Evolutionary conservation across 2,797 vertebrate genomes (phyloP), one percentile per base, ranked within the genome.

Genomic region (Miichthys miiuy): DNA sequence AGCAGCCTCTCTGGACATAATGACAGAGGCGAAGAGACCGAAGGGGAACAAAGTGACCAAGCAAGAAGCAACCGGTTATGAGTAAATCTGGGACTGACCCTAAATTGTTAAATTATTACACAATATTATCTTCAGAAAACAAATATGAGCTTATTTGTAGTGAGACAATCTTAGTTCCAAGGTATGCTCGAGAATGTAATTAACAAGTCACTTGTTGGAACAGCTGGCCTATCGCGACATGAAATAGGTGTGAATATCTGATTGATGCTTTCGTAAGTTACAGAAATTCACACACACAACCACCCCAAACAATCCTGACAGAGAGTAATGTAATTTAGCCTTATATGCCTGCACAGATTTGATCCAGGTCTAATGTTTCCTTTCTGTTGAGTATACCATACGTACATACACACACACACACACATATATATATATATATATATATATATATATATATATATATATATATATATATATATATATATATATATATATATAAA

Each of bases 321-420:
- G 13, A 55, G 5, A 6, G 17, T 3, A 55, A 6, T 56, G 23
- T 4, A 64, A 17, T 27, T 3, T 9, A 23, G 46, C 30, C 17
- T 47, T 30, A 51, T 17, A 20, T 20, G 17, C 17, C 44, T 1
- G 20, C 20, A 47, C 13, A 69, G 44, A 30, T 75, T 41, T 66
- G 48, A 79, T 48, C 44, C 25, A 50, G 61, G 48, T 72, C 12
- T 68, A 52, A 67, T 72, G 72, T 18, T 55, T 62, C 3, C 63
- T 56, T 77, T 50, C 23, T 63, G 44, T 51, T 48, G 4, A 17
- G 25, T 44, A 10, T 54, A 30, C 18, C 27, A 30, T 30, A 30
- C 30, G 21, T 14, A 46, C 21, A 23, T 21, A 25, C 27, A 27
- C 4, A n/a, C n/a, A n/a, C n/a, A n/a, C n/a, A n/a, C n/a, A n/a